A percentile compares a stretch with the other conserved stretches of the same genome.
phyloP scores from a whole-genome alignment of 2,797 vertebrate genomes.

The Clarias platycephalus region DNA sequence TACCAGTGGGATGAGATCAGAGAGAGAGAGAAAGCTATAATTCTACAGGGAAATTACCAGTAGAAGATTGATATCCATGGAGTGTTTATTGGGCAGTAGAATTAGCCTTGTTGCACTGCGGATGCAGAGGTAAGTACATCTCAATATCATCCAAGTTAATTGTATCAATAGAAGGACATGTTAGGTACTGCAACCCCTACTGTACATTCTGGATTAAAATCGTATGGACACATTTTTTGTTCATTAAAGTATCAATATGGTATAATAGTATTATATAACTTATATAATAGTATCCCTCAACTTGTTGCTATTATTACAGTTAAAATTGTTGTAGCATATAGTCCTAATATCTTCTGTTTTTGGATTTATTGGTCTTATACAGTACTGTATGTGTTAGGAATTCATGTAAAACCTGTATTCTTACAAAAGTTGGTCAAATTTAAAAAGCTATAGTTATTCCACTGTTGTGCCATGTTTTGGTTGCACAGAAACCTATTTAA shows the following conservation, averaged over 20 bases:
- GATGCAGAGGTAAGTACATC: slow-evolving; percentile 68
- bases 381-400: neutral
- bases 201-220: neutral
- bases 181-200: slow-evolving; percentile 25
- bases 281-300: neutral
- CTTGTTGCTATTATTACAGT: neutral
- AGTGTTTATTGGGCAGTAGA: slow-evolving; percentile 62
- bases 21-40: slow-evolving; percentile 58
- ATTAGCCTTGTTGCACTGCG: slow-evolving; percentile 67
- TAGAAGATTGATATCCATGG: slow-evolving; percentile 70
- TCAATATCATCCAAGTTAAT: slow-evolving; percentile 61
- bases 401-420: neutral
- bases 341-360: neutral
- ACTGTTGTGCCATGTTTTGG: neutral
- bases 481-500: slow-evolving; percentile 6
- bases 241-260: neutral
- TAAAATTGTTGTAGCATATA: neutral
- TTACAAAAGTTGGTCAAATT: neutral
- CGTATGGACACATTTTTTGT: neutral
- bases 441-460: neutral
- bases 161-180: slow-evolving; percentile 58
- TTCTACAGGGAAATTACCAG: slow-evolving; percentile 69
- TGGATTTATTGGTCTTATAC: neutral
- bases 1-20: slow-evolving; percentile 78
- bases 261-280: too few species aligned